A percentile compares a stretch with the other conserved stretches of the same genome.
phyloP scores from a whole-genome alignment of 1,140 invertebrate species.

The Chionoecetes opilio region DNA sequence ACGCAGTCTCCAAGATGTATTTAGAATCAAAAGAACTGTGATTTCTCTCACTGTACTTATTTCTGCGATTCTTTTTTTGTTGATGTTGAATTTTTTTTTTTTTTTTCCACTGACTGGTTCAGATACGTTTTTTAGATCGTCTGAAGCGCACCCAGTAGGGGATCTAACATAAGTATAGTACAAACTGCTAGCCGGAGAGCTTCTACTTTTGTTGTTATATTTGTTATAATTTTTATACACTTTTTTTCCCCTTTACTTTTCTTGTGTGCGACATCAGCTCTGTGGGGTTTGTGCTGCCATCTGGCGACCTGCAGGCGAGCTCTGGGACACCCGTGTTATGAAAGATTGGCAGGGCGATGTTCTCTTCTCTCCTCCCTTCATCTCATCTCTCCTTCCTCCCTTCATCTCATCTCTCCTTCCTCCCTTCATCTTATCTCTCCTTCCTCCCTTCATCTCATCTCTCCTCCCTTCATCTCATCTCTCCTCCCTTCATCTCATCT shows the following conservation, averaged over 20 bases:
- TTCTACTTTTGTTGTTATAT: not conserved
- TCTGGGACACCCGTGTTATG: not conserved
- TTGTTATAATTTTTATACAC: not conserved
- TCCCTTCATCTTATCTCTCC: not conserved
- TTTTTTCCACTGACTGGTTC: no score
- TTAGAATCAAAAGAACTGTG: constrained; percentile 79
- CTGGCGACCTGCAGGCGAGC: not conserved
- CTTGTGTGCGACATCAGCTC: not conserved
- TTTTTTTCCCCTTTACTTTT: not conserved
- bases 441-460: not conserved
- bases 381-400: not conserved
- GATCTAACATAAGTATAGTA: constrained; percentile 74
- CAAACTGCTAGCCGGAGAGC: constrained; percentile 68
- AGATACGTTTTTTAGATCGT: constrained; percentile 47
- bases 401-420: not conserved
- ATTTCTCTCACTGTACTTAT: constrained; percentile 78
- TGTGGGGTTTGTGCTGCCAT: constrained; percentile 15
- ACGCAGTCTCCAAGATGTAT: constrained; percentile 76
- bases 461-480: not conserved
- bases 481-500: not conserved
- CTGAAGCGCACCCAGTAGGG: constrained; percentile 54
- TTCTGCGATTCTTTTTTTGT: constrained; percentile 45
- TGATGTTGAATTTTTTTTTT: not conserved
- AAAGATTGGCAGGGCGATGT: not conserved
- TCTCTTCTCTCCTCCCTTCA: not conserved